Conservation (phyloP, 2,797 vertebrate genomes). For the Protonibea diacanthus region DNA sequence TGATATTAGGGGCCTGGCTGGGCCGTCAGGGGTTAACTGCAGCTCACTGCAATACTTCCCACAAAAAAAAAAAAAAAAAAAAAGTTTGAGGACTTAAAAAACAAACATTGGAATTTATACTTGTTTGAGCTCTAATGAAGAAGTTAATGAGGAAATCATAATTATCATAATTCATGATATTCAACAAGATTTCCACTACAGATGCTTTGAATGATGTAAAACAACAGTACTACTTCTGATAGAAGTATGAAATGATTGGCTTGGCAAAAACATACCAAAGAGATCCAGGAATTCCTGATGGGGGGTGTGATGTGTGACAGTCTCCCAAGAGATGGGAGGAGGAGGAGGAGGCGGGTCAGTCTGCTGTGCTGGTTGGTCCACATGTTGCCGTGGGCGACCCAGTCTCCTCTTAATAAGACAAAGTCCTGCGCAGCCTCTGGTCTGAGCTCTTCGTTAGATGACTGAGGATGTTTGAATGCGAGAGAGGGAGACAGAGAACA, state of each 20-base stretch:
- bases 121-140: not conserved
- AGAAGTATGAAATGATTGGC: not conserved
- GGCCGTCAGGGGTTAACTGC: not conserved
- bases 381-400: conserved; percentile 58
- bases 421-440: conserved; percentile 34
- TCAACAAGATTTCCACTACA: not conserved
- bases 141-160: not conserved
- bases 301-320: conserved; percentile 23
- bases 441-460: conserved; percentile 32
- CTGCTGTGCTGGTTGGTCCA: conserved; percentile 46
- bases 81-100: not conserved
- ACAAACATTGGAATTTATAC: not conserved
- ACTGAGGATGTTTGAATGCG: conserved; percentile 45
- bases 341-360: conserved; percentile 16
- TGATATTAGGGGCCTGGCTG: too few species aligned
- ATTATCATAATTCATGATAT: too few species aligned
- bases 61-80: too few species aligned
- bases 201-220: not conserved
- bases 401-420: conserved; percentile 59
- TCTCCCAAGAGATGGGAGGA: conserved; percentile 33
- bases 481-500: conserved; percentile 32
- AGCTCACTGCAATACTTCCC: not conserved
- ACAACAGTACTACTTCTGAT: not conserved
- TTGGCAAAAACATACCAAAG: conserved; percentile 16
- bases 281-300: conserved; percentile 29